Conservation (phyloP, 2,888 invertebrate species). For the Nineta flava region DNA sequence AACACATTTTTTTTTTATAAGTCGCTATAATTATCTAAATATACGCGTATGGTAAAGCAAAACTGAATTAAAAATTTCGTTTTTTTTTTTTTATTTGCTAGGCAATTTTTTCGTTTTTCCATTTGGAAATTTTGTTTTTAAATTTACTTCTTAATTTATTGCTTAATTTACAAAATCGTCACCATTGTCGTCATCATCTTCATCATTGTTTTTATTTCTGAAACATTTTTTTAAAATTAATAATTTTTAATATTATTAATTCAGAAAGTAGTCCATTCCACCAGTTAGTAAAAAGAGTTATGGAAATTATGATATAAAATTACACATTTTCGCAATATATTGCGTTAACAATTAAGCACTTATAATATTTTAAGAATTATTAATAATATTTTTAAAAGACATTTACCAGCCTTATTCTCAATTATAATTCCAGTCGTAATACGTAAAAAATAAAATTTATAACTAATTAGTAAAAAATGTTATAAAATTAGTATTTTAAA, state of each 20-base stretch:
- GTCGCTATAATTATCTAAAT: not conserved
- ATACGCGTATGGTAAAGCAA: not conserved
- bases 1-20: not conserved
- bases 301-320: too few species aligned
- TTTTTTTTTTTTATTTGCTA: not conserved
- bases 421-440: not conserved
- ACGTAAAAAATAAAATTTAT: not conserved
- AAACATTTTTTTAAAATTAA: not conserved
- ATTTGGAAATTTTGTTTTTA: not conserved
- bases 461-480: not conserved
- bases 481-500: not conserved
- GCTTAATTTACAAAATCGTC: not conserved
- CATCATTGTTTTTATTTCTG: not conserved
- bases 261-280: not conserved
- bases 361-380: not conserved
- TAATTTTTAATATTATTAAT: not conserved
- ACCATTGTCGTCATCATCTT: not conserved
- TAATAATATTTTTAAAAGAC: not conserved
- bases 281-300: too few species aligned
- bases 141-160: not conserved
- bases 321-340: not conserved
- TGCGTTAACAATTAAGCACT: not conserved
- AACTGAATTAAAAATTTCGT: not conserved
- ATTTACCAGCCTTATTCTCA: not conserved
- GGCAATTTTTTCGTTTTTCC: not conserved